Base-by-base conservation (phyloP, 2,113 vertebrate genomes). In the Ahaetulla prasina region DNA sequence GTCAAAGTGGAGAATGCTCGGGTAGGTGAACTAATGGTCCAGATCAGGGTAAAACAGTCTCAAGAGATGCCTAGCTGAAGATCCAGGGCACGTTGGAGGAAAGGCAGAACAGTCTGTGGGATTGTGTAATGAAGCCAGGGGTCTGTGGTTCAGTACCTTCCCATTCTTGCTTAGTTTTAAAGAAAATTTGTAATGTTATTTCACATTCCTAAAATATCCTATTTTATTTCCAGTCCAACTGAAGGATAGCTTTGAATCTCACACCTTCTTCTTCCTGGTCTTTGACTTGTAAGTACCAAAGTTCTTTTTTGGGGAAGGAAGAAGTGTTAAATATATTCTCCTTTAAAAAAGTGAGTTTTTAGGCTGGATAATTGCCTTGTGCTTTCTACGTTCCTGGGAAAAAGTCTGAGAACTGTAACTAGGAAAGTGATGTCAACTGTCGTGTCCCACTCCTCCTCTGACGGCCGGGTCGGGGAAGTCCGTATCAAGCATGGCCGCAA, bases 221-320 rank as follows among this genome's bases (percentile, higher is more conserved):
- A 25, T 88, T 4, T 96, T 98, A 94, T 18, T 97, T 98, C 92
- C 97, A 99, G 99, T 99, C 95, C 98, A 99, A 97, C 98, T 99
- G 94, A 99, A 99, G 97, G 99, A 99, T 96, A 99, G 97, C 96
- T 99, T 98, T 3, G 99, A 99, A 96, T 98, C 99, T 95, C 98
- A 98, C 89, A 99, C 98, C 92, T 99, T 99, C 97, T 99, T 98
- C 98, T 99, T 99, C 98, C 95, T 99, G 96, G 98, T 99, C 93
- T 99, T 99, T 97, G 99, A 99, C 94, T 96, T 99, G 99, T 99
- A 97, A 99, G 99, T 99, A 96, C 91, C 90, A 39, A 0, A 9
- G 20, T 80, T 80, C 74, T 86, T 54, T 54, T 39, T 2, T 1
- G 35, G 25, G 8, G 55, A 6, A 20, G 30, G 85, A 16, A 12